Evolutionary conservation across 2,113 vertebrate genomes (phyloP).

Genomic region (Crotalus helleri): DNA sequence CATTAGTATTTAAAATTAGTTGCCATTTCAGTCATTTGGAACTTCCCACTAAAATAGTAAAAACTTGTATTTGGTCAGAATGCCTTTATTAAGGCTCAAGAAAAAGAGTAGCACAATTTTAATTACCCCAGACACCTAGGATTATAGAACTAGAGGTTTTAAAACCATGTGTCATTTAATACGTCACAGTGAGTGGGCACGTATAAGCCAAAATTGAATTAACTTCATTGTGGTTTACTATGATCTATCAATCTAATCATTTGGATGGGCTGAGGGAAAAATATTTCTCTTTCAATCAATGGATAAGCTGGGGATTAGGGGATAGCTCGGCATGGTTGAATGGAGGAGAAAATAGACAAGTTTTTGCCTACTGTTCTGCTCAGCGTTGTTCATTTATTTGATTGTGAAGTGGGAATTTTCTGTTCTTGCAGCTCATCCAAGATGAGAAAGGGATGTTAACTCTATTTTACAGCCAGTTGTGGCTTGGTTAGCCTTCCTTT

Average conservation of each 20-base stretch:
- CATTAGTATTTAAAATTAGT: not conserved
- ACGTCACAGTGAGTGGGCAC: not conserved
- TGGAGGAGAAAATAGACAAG: not conserved
- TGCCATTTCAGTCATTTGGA: not conserved
- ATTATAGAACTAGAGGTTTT: not conserved
- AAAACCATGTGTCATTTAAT: not conserved
- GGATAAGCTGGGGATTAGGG: not conserved
- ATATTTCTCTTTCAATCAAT: not conserved
- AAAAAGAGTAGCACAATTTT: not conserved
- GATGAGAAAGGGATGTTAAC: not conserved
- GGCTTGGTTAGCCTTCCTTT: not conserved
- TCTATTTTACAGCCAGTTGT: not conserved
- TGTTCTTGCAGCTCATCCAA: not conserved
- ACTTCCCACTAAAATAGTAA: not conserved
- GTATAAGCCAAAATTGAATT: not conserved
- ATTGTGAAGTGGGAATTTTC: not conserved
- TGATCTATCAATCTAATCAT: not conserved
- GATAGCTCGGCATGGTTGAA: not conserved
- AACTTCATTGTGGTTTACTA: not conserved
- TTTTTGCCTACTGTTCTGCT: not conserved
- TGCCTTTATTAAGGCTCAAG: not conserved
- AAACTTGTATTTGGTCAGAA: not conserved
- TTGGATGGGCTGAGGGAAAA: not conserved
- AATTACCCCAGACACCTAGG: not conserved
- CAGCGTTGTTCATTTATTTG: not conserved